Conservation (phyloP, 2,797 vertebrate genomes). For the Pantherophis vulpinus region DNA sequence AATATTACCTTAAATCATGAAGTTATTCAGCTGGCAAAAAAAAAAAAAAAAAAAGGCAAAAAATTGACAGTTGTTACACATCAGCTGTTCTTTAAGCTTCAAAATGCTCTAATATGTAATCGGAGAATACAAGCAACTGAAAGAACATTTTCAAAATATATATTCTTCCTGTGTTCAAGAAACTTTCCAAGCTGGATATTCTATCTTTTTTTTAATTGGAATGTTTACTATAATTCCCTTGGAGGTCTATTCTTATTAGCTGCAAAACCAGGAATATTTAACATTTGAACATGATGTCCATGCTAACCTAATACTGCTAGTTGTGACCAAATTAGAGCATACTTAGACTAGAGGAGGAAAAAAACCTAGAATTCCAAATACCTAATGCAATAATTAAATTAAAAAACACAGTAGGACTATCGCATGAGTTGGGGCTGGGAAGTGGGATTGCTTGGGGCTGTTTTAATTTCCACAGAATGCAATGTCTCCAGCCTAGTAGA, state of each 20-base stretch:
- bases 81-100: background rate
- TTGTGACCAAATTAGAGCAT: background rate
- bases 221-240: background rate
- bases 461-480: background rate
- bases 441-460: background rate
- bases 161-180: conserved; percentile 4
- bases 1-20: background rate
- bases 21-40: conserved; percentile 16
- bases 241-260: background rate
- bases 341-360: background rate
- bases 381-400: background rate
- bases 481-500: background rate
- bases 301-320: background rate
- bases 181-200: background rate
- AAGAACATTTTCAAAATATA: conserved; percentile 12
- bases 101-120: background rate
- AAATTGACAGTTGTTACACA: background rate
- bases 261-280: background rate
- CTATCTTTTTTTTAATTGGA: background rate
- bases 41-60: background rate
- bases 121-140: conserved; percentile 9
- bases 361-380: background rate
- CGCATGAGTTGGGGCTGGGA: background rate
- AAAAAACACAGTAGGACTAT: background rate
- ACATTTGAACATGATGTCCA: background rate